These are phyloP conservation scores for Plectrocnemia conspersa DNA, from an alignment of 1,140 invertebrate species.

Conservation along the genomic window DNA sequence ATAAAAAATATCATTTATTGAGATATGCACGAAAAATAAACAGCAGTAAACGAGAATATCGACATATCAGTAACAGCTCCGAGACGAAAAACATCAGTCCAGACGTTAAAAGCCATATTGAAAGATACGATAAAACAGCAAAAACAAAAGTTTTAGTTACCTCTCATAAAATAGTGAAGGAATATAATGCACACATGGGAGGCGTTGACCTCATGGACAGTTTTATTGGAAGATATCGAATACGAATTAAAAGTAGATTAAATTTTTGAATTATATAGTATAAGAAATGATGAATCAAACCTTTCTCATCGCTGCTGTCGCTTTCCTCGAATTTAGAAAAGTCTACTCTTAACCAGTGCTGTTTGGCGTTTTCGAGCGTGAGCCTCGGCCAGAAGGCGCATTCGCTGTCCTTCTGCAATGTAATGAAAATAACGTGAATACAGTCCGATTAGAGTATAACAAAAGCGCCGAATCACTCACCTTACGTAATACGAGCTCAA, in stretches of 20 bases:
- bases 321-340: slow-evolving; percentile 9
- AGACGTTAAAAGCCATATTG: not conserved
- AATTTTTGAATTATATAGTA: not conserved
- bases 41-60: no score
- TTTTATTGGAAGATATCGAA: no score
- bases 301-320: slow-evolving; percentile 11
- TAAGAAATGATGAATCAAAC: not conserved
- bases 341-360: slow-evolving; percentile 14
- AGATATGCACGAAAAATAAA: no score
- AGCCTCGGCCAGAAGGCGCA: slow-evolving; percentile 15
- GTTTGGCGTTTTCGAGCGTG: slow-evolving; percentile 16
- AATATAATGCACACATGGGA: no score
- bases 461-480: not conserved
- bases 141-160: not conserved
- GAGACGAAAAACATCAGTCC: no score
- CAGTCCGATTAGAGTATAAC: not conserved
- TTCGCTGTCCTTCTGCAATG: not conserved
- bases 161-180: not conserved
- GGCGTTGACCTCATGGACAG: no score
- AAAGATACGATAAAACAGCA: not conserved
- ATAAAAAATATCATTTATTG: no score
- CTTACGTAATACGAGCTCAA: not conserved
- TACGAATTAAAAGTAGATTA: not conserved
- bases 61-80: no score
- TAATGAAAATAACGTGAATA: not conserved